phyloP scores from a whole-genome alignment of 2,888 invertebrate species.

The Amphipoea lucens region DNA sequence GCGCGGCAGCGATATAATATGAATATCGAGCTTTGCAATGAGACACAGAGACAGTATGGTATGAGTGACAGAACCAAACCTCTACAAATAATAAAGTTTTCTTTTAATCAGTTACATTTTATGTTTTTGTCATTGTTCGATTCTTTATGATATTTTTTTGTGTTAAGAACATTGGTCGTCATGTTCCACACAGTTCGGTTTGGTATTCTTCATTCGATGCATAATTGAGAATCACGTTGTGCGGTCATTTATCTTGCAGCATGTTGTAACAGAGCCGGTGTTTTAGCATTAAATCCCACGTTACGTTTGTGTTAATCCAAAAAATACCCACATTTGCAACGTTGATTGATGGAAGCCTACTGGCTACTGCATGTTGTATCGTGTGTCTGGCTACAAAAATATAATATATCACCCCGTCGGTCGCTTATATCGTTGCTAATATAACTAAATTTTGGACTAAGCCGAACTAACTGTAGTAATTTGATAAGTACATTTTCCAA shows the following conservation, averaged over 20 bases:
- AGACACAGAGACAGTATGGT: too few relatives aligned
- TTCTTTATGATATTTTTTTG: background rate
- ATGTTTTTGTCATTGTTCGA: background rate
- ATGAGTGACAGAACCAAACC: background rate
- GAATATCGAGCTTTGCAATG: background rate
- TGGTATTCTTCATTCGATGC: slow-evolving; percentile 28
- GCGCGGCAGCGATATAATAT: background rate
- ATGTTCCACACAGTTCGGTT: slow-evolving; percentile 7
- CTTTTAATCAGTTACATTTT: background rate
- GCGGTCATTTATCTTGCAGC: slow-evolving; percentile 42
- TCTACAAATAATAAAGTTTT: background rate
- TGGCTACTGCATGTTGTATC: slow-evolving; percentile 1
- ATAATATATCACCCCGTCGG: background rate
- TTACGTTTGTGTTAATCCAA: slow-evolving; percentile 45
- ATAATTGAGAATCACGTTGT: slow-evolving; percentile 47
- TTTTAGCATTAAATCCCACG: slow-evolving; percentile 30
- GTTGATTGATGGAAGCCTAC: slow-evolving; percentile 44
- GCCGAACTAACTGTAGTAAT: too few relatives aligned
- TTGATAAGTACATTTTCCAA: too few relatives aligned
- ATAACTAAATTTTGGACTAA: too few relatives aligned
- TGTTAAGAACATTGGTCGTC: background rate
- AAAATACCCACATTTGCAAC: slow-evolving; percentile 50
- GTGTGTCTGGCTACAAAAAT: background rate
- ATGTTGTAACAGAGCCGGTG: slow-evolving; percentile 2
- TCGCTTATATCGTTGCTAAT: too few relatives aligned